A percentile compares a stretch with the other conserved stretches of the same genome.
Evolutionary conservation across 2,888 invertebrate species (phyloP).

Genomic region (Aphodius sticticus): DNA sequence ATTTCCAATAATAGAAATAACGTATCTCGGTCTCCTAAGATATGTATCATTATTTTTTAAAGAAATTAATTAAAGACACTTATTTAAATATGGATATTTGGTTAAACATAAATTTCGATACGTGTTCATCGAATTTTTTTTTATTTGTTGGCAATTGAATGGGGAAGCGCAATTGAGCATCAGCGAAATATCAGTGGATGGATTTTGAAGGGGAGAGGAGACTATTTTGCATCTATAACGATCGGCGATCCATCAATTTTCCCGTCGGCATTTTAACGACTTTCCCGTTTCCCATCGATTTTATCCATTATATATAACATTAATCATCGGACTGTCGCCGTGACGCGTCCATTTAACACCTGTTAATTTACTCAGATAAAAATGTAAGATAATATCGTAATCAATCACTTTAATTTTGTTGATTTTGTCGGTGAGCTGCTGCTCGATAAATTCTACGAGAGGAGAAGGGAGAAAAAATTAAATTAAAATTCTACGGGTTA

Average conservation of each 20-base stretch:
- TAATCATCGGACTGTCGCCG: not conserved
- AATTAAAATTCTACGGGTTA: not conserved
- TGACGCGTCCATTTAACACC: slow-evolving; percentile 30
- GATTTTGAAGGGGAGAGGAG: not conserved
- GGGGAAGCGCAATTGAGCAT: not conserved
- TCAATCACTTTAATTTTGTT: slow-evolving; percentile 29
- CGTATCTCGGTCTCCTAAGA: too few relatives aligned
- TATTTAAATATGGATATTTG: too few relatives aligned
- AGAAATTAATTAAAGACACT: too few relatives aligned
- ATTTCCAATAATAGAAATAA: too few relatives aligned
- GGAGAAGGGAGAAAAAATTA: not conserved
- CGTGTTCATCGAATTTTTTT: too few relatives aligned
- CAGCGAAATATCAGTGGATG: not conserved
- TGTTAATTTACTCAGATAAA: slow-evolving; percentile 34
- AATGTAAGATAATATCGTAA: slow-evolving; percentile 34
- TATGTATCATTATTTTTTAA: too few relatives aligned
- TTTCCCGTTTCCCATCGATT: slow-evolving; percentile 4
- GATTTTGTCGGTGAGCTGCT: not conserved
- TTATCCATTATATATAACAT: slow-evolving; percentile 4
- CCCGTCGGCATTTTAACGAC: slow-evolving; percentile 4
- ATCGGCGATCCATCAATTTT: not conserved
- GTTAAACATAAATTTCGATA: too few relatives aligned
- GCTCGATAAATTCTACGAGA: not conserved
- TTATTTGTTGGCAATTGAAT: too few relatives aligned
- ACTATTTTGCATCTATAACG: slow-evolving; percentile 4